Conservation (phyloP, 2,113 vertebrate species). For the Gavia stellata region DNA sequence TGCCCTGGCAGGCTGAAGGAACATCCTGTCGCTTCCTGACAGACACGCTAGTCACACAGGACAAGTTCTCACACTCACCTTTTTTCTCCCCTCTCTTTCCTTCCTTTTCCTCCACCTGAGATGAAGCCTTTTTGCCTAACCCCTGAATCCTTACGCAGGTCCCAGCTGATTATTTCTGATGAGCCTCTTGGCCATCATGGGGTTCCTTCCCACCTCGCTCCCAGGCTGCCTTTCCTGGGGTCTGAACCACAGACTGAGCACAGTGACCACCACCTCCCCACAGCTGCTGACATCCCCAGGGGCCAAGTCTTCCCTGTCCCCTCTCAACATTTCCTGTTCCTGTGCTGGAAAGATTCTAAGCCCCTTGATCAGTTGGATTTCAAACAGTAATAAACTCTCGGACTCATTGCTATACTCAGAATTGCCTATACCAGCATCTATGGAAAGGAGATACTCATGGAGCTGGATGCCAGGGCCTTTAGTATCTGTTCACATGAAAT, state of each 20-base stretch:
- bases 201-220: neutral
- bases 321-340: neutral
- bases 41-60: neutral
- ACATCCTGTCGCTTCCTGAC: neutral
- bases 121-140: neutral
- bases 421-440: neutral
- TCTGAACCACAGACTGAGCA: fast-evolving
- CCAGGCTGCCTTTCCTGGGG: neutral
- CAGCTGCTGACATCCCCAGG: neutral
- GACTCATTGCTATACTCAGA: neutral
- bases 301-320: neutral
- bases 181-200: neutral
- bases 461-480: neutral
- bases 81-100: neutral
- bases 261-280: neutral
- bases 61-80: neutral
- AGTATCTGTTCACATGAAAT: neutral
- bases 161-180: neutral
- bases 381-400: neutral
- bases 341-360: neutral
- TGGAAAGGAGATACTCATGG: neutral
- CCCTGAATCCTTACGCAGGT: neutral
- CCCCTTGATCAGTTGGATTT: neutral
- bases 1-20: neutral
- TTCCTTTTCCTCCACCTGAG: neutral